phyloP scores from a whole-genome alignment of 1,140 invertebrate species.

The Papilio glaucus region DNA sequence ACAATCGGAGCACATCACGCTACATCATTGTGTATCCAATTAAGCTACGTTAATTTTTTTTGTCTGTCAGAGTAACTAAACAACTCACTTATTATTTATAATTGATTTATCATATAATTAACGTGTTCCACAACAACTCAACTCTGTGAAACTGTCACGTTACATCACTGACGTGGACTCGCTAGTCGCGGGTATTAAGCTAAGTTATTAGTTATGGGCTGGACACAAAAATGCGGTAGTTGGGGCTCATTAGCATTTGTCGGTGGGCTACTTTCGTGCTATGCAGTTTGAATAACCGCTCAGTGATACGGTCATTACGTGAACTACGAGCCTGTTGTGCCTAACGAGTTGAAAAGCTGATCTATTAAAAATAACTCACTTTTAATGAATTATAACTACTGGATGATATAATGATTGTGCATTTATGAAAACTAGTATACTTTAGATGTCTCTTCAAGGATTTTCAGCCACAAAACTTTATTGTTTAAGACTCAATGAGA shows the following conservation, averaged over 20 bases:
- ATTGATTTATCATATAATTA: background rate
- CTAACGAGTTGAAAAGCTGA: background rate
- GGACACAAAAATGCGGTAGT: slow-evolving; percentile 35
- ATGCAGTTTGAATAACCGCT: slow-evolving; percentile 26
- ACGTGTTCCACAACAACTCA: slow-evolving; percentile 5
- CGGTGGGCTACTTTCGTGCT: slow-evolving; percentile 22
- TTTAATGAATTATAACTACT: no score
- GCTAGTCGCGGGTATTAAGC: slow-evolving; percentile 10
- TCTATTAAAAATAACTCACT: background rate
- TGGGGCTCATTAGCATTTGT: slow-evolving; percentile 27
- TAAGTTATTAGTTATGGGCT: slow-evolving; percentile 23
- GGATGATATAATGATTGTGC: no score
- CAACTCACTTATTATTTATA: background rate
- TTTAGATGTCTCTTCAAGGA: no score
- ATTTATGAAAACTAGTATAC: no score
- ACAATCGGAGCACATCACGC: no score
- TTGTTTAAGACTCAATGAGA: no score
- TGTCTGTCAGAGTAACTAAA: background rate
- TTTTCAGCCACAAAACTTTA: no score
- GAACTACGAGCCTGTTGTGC: background rate
- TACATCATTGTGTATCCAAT: no score
- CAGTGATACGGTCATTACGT: slow-evolving; percentile 22
- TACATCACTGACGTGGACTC: background rate
- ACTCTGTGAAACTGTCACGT: background rate
- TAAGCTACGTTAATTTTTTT: no score